phyloP scores from a whole-genome alignment of 2,888 invertebrate genomes.

The Cancer borealis region DNA sequence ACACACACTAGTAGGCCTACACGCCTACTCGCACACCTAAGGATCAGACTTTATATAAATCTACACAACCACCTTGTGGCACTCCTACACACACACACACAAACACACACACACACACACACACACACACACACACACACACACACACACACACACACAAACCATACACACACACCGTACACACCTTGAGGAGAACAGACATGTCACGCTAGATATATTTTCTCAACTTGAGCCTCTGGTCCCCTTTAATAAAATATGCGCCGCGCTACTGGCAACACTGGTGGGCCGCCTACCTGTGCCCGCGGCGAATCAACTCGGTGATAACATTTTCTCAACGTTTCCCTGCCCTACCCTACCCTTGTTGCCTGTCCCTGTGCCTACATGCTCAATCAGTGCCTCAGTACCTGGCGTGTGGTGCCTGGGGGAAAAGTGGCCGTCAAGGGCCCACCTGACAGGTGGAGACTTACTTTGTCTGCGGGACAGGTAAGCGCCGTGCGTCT shows the following conservation, averaged over 20 bases:
- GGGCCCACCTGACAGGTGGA: conserved; percentile 11
- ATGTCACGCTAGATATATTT: not conserved
- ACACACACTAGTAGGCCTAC: not conserved
- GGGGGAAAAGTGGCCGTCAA: not conserved
- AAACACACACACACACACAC: conserved; percentile 8
- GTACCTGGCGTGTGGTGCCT: not conserved
- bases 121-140: not conserved
- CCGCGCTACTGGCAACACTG: conserved; percentile 31
- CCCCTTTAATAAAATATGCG: not conserved
- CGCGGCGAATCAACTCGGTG: conserved; percentile 36
- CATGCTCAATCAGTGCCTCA: not conserved
- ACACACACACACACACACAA: conserved; percentile 25
- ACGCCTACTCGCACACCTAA: conserved; percentile 14
- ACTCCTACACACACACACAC: not conserved
- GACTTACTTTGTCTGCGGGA: conserved; percentile 31
- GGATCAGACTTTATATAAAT: conserved; percentile 79
- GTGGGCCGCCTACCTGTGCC: conserved; percentile 33
- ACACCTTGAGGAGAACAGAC: not conserved
- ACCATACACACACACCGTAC: not conserved
- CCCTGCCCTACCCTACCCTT: conserved; percentile 23
- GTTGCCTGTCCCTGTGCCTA: not conserved
- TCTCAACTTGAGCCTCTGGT: not conserved
- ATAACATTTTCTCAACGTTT: conserved; percentile 41
- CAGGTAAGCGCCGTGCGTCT: conserved; percentile 38
- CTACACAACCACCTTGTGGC: conserved; percentile 25